Evolutionary conservation across 2,888 invertebrate genomes (phyloP), one percentile per base, ranked within the genome.

Genomic region (Boloria selene): DNA sequence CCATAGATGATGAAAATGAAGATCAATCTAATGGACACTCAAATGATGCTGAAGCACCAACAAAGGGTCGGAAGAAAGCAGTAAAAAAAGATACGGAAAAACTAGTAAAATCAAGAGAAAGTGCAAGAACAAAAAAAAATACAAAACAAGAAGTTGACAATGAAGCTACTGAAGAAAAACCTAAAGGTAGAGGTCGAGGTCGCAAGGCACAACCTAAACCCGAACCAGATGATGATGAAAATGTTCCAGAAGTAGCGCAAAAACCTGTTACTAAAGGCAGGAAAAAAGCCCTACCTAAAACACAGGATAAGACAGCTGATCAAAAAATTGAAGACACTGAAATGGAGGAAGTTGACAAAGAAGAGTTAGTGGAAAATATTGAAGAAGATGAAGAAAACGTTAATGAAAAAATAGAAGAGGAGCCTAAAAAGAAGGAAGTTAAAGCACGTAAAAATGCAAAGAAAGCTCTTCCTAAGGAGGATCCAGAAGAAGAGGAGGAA

Each of bases 341-440:
- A 55, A 67, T 77, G 66, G 82, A 81, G 66, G 82, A 81, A 52
- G 79, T 74, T 70, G 77, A 80, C 18, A 74, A 75, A 69, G 82
- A 82, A 10, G 79, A 79, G 69, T 77, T 77, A 62, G 81, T 84
- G 58, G 82, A 83, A 10, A 79, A 80, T 70, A 56, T 10, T 45
- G 26, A 45, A 22, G 74, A 38, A 38, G 10, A 38, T 10, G 81
- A 31, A 31, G 31, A 31, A 31, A 31, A 31, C 5, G 6, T 31
- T 38, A 81, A 74, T 3, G 77, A 77, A 67, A 82, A 84, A 64
- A 77, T 80, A 3, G 80, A 82, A 72, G 74, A 76, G 68, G 78
- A 85, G 65, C 79, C 81, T n/a, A 87, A 87, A 72, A 88, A 88
- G 70, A 90, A 87, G 68, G 86, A 84, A 73, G 65, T 77, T 5